Conservation (phyloP, 1,140 invertebrate genomes). For the Drosophila persimilis region DNA sequence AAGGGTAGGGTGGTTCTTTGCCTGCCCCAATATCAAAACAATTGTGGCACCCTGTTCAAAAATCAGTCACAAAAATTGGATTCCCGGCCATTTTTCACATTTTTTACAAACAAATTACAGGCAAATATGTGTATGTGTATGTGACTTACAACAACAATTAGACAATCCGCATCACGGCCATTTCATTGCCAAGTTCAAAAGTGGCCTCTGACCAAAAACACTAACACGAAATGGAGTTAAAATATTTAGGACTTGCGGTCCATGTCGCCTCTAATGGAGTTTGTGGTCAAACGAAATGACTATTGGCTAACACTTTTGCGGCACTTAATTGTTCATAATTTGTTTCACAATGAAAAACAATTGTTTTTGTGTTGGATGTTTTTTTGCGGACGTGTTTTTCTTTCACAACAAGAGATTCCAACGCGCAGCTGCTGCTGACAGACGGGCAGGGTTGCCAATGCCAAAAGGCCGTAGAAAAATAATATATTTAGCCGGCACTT, state of each 20-base stretch:
- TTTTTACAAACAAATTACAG: neutral
- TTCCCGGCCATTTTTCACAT: constrained; percentile 1
- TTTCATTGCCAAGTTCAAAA: constrained; percentile 70
- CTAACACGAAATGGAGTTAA: constrained; percentile 13
- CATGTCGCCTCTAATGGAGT: constrained; percentile 5
- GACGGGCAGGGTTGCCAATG: constrained; percentile 29
- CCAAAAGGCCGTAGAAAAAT: no score
- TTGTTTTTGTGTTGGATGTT: constrained; percentile 50
- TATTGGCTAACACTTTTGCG: constrained; percentile 27
- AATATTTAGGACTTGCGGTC: constrained; percentile 7
- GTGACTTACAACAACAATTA: constrained; percentile 36
- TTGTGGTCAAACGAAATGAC: constrained; percentile 4
- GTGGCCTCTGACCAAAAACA: constrained; percentile 42
- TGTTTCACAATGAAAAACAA: constrained; percentile 51
- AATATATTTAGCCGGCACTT: constrained; percentile 6
- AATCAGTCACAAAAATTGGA: constrained; percentile 8
- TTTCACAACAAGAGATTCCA: constrained; percentile 48
- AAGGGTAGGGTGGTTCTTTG: constrained; percentile 16
- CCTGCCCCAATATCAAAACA: constrained; percentile 49
- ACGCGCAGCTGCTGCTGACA: constrained; percentile 57
- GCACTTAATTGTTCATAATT: constrained; percentile 48
- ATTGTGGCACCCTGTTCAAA: constrained; percentile 29
- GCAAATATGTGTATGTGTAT: neutral
- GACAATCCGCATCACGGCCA: constrained; percentile 49
- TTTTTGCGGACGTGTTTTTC: constrained; percentile 57